phyloP scores from a whole-genome alignment of 2,888 invertebrate genomes.

The Heteromyza rotundicornis region DNA sequence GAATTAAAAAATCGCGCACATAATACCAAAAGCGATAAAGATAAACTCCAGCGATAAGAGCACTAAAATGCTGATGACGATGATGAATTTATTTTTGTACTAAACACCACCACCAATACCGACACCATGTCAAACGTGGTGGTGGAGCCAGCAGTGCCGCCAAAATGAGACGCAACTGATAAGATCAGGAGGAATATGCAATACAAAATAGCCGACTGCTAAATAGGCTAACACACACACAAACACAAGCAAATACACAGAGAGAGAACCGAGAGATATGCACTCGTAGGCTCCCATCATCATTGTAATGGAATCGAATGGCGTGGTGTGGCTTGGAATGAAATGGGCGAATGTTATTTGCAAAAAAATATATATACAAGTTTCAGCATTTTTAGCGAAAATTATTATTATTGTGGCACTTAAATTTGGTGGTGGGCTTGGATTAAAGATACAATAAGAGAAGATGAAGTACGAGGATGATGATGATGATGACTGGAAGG shows the following conservation, averaged over 20 bases:
- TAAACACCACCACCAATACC: not conserved
- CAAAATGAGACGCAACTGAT: not conserved
- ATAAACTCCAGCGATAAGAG: not conserved
- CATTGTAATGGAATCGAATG: no score
- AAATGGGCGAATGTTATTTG: no score
- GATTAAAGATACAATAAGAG: not conserved
- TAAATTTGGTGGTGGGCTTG: no score
- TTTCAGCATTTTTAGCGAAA: not conserved
- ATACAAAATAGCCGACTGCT: not conserved
- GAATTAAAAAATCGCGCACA: not conserved
- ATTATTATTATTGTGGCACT: constrained; percentile 6
- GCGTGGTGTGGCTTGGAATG: no score
- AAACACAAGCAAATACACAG: no score
- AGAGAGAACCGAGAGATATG: no score
- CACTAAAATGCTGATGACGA: not conserved
- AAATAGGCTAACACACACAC: not conserved
- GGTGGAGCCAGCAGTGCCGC: not conserved
- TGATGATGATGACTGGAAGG: not conserved
- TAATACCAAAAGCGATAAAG: constrained; percentile 4
- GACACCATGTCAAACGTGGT: not conserved
- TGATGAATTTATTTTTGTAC: not conserved
- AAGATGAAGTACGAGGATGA: not conserved
- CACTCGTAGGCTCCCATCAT: no score
- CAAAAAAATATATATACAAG: not conserved
- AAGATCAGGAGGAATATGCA: not conserved